Base-by-base conservation (phyloP, 64 coral and sea anemone genomes). In the Pocillopora verrucosa region DNA sequence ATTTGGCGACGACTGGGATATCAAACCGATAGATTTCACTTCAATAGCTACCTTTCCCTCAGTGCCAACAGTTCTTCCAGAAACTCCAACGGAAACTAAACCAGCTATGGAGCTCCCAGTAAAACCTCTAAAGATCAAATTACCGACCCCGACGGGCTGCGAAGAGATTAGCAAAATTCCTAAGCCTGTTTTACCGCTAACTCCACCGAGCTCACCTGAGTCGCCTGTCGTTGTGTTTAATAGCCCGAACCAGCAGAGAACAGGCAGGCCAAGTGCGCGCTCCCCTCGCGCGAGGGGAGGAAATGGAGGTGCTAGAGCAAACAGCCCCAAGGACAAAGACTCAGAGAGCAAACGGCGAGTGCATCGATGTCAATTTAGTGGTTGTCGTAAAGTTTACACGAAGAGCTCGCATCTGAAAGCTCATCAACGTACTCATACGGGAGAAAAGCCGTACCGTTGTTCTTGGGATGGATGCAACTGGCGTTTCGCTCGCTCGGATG, bases 401-500 rank as follows among this genome's bases (percentile, higher is more conserved):
- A 99, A 99, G 76, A 99, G 97, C 88, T 99, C 97, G 63, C 97
- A 99, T 93, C 85, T 99, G 11, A 99, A 99, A 81, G 97, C 97
- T 75, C 97, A 99, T 91, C 97, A 99, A 91, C 83, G 97, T 37
- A 99, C 97, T 34, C 97, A 99, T 38, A 99, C 97, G 34, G 97
- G 97, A 17, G 97, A 99, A 93, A 99, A 99, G 85, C 97, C 97
- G 16, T 99, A 99, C 68, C 90, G 92, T 85, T 99, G 97, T 69
- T 93, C 94, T 19, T 99, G 97, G 97, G 97, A 99, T 79, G 97
- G 97, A 79, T 99, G 97, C 78, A 95, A 99, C 79, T 99, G 97
- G 97, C 82, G 97, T 65, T 99, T 99, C 76, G 97, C 97, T 90
- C 97, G 97, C 61, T 99, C 97, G 0, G 97, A 99, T 80, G 97